Evolutionary conservation across 2,797 vertebrate genomes (phyloP).

Genomic region (Orestias chungarensis): DNA sequence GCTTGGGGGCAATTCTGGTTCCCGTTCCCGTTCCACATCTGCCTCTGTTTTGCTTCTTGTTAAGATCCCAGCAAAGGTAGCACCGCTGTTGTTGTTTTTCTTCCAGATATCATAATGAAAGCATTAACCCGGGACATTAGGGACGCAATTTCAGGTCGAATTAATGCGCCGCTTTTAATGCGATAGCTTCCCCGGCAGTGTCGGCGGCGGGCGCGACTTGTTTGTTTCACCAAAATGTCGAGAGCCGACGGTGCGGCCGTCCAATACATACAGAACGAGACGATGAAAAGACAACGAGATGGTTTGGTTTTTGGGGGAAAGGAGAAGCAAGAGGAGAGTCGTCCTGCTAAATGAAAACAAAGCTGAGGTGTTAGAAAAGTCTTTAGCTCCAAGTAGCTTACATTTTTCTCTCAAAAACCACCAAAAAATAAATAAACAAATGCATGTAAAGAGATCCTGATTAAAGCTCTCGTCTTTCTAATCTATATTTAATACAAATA

Average conservation of each 20-base stretch:
- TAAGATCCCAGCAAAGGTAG: slow-evolving; percentile 49
- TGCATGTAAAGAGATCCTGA: slow-evolving; percentile 13
- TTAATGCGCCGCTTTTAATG: slow-evolving; percentile 48
- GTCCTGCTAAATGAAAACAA: slow-evolving; percentile 46
- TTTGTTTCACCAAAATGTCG: slow-evolving; percentile 32
- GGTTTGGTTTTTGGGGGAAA: slow-evolving; percentile 30
- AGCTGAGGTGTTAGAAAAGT: slow-evolving; percentile 17
- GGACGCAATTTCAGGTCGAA: slow-evolving; percentile 61
- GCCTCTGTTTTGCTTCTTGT: slow-evolving; percentile 43
- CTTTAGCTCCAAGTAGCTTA: slow-evolving; percentile 18
- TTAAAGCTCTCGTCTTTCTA: slow-evolving; percentile 7
- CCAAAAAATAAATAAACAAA: slow-evolving; percentile 7
- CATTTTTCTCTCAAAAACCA: too few species aligned
- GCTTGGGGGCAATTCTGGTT: slow-evolving; percentile 52
- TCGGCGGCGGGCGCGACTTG: slow-evolving; percentile 21
- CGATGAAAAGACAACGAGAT: slow-evolving; percentile 45
- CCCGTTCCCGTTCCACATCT: slow-evolving; percentile 39
- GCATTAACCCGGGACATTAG: slow-evolving; percentile 59
- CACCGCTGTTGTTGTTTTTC: slow-evolving; percentile 33
- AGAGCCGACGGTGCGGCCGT: slow-evolving; percentile 46
- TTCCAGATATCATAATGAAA: slow-evolving; percentile 53
- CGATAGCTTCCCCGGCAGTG: slow-evolving; percentile 35
- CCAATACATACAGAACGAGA: slow-evolving; percentile 37
- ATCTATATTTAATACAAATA: slow-evolving; percentile 17
- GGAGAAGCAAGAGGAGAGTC: slow-evolving; percentile 12